Percentiles rank a stretch among this genome's conserved stretches.
phyloP scores from a whole-genome alignment of 2,113 vertebrate species.

The Oriolus oriolus region DNA sequence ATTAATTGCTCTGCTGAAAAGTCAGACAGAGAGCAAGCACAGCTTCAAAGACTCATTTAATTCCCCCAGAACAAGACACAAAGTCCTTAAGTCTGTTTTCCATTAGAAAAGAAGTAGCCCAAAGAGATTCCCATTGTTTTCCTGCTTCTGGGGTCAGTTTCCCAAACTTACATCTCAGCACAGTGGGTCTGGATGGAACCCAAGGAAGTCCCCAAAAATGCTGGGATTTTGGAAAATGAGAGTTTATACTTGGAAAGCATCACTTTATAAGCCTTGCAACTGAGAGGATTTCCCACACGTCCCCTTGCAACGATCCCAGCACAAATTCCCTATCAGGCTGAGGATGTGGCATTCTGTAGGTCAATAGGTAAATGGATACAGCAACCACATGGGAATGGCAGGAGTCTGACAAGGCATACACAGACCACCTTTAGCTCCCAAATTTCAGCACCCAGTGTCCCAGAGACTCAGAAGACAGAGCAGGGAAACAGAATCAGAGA shows the following conservation, averaged over 20 bases:
- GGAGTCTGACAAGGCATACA: not conserved
- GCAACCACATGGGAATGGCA: fast-evolving
- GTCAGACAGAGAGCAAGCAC: not conserved
- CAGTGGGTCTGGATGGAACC: not conserved
- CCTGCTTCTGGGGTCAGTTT: not conserved
- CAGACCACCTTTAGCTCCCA: not conserved
- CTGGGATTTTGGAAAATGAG: not conserved
- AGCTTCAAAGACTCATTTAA: not conserved
- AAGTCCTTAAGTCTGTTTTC: not conserved
- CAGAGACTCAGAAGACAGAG: fast-evolving
- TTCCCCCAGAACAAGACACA: not conserved
- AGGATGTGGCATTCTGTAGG: not conserved
- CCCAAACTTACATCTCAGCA: not conserved
- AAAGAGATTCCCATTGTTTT: not conserved
- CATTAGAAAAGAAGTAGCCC: not conserved
- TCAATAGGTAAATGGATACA: fast-evolving
- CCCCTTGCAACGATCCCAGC: not conserved
- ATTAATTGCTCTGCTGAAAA: not conserved
- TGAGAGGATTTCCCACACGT: not conserved
- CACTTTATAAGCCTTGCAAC: not conserved
- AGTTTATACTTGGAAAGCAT: not conserved
- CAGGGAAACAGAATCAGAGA: not conserved
- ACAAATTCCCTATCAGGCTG: not conserved
- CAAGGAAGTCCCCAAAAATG: not conserved
- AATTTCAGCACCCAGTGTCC: not conserved